phyloP scores from a whole-genome alignment of 2,113 vertebrate species.

The Sceloporus undulatus region DNA sequence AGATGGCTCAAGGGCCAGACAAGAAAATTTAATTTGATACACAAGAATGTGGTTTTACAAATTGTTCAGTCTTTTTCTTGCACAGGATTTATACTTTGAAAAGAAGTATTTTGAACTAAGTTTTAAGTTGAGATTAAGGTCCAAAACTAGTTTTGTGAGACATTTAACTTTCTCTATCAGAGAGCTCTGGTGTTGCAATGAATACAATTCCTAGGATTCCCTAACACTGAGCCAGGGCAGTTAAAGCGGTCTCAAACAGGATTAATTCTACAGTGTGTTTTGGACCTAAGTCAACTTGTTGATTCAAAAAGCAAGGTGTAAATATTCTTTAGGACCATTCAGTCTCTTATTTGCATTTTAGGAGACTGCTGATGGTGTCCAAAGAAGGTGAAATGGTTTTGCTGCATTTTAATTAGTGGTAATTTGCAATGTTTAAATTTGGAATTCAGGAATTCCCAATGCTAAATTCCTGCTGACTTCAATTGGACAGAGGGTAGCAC shows the following conservation, averaged over 20 bases:
- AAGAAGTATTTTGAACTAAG: neutral
- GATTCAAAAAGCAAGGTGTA: neutral
- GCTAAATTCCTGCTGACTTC: slow-evolving; percentile 18
- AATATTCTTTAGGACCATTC: neutral
- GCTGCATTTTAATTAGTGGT: neutral
- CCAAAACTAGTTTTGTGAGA: no score
- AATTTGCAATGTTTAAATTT: slow-evolving; percentile 10
- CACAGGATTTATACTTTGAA: slow-evolving; percentile 9
- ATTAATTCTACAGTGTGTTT: no score
- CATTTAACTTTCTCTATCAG: no score
- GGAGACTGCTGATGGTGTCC: neutral
- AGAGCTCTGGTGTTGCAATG: no score
- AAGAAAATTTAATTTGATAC: slow-evolving; percentile 10
- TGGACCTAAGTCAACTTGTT: neutral
- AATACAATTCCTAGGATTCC: no score
- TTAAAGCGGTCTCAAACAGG: no score
- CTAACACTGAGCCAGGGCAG: no score
- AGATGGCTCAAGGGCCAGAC: neutral
- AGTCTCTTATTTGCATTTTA: neutral
- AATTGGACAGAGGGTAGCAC: neutral
- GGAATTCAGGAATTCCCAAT: slow-evolving; percentile 7
- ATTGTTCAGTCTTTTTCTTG: neutral
- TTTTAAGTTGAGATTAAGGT: neutral
- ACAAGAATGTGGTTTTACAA: neutral
- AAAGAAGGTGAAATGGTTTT: neutral